Percentiles rank a stretch among this genome's conserved stretches.
phyloP scores from a whole-genome alignment of 64 coral and sea anemone species.

The Dendronephthya gigantea region DNA sequence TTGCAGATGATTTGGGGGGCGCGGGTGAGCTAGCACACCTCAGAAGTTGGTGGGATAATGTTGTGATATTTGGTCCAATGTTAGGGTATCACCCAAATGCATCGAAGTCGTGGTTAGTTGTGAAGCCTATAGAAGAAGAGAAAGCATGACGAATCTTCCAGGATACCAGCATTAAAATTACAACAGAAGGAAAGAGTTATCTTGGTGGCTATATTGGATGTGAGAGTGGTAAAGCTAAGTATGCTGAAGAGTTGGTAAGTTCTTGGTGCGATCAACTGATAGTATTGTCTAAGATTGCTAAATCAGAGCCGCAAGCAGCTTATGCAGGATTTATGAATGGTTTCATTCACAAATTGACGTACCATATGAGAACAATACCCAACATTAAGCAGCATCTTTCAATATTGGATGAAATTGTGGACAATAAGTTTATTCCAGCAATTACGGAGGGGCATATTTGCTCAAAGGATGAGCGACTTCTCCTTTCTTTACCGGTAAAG shows the following conservation, averaged over 20 bases:
- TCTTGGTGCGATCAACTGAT: slow-evolving; percentile 35
- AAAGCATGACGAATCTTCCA: slow-evolving; percentile 32
- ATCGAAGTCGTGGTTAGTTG: slow-evolving; percentile 38
- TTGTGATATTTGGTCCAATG: slow-evolving; percentile 34
- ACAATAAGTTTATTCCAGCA: slow-evolving; percentile 40
- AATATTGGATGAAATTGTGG: slow-evolving; percentile 19
- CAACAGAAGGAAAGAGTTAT: slow-evolving; percentile 41
- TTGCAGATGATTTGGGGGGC: slow-evolving; percentile 39
- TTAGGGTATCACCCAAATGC: slow-evolving; percentile 49
- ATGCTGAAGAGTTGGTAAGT: not conserved
- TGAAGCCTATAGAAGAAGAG: slow-evolving; percentile 11
- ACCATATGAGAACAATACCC: slow-evolving; percentile 48
- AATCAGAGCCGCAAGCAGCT: slow-evolving; percentile 45
- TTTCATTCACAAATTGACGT: slow-evolving; percentile 49
- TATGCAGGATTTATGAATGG: slow-evolving; percentile 47
- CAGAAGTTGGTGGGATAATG: slow-evolving; percentile 33
- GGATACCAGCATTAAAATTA: slow-evolving; percentile 38
- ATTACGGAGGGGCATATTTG: slow-evolving; percentile 44
- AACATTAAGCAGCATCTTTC: slow-evolving; percentile 41
- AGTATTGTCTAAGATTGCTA: slow-evolving; percentile 28
- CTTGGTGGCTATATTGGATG: slow-evolving; percentile 46
- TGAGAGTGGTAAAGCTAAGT: slow-evolving; percentile 16
- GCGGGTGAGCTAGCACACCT: slow-evolving; percentile 3
- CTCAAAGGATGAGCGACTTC: slow-evolving; percentile 40
- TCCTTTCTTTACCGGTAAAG: slow-evolving; percentile 48